These are phyloP conservation scores for Tethya wilhelma DNA, from an alignment of 37 sponge, comb jelly and placozoan genomes.

Conservation along the genomic window DNA sequence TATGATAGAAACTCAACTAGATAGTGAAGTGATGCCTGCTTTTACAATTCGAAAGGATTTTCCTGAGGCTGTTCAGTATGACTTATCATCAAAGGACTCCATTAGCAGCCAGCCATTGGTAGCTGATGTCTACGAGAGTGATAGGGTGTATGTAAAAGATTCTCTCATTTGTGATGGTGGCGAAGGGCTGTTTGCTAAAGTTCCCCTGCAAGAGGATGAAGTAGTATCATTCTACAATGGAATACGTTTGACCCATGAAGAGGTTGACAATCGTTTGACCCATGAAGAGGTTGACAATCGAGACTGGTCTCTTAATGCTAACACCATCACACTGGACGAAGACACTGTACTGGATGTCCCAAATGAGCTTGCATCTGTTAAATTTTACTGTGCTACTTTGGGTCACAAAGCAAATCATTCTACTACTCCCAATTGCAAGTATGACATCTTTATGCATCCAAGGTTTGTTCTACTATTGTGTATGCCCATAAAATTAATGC, in stretches of 20 bases:
- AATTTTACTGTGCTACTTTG: constrained; percentile 58
- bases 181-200: constrained; percentile 77
- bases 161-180: constrained; percentile 55
- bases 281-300: too few species aligned
- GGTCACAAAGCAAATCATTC: constrained; percentile 90
- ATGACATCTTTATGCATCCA: constrained; percentile 60
- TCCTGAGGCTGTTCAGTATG: background rate
- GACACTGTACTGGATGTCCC: constrained; percentile 71
- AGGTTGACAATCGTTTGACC: too few species aligned
- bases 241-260: constrained; percentile 54
- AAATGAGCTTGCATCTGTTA: background rate
- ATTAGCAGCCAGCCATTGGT: constrained; percentile 40
- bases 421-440: constrained; percentile 57
- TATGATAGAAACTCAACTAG: background rate
- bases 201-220: constrained; percentile 19
- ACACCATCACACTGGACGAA: constrained; percentile 71
- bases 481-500: too few species aligned
- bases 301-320: constrained; percentile 60
- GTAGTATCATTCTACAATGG: constrained; percentile 80
- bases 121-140: constrained; percentile 69
- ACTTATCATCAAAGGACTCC: constrained; percentile 34
- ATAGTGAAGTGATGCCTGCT: background rate
- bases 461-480: too few species aligned
- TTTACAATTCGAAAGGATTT: background rate
- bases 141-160: constrained; percentile 35